Percentiles rank a stretch among this genome's conserved stretches.
Evolutionary conservation across 2,797 vertebrate genomes (phyloP).

Genomic region (Meda fulgida): DNA sequence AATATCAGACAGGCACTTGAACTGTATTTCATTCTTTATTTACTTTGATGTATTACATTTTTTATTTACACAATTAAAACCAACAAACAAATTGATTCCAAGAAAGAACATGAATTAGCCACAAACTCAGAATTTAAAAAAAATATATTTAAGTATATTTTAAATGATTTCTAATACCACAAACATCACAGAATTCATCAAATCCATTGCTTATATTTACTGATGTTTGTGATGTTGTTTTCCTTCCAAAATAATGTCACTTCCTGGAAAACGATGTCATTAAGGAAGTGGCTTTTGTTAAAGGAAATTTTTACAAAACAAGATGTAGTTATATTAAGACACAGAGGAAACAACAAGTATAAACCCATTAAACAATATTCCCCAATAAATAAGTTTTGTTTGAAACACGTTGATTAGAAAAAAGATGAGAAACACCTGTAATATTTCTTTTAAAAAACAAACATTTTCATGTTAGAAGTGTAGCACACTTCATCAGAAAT

Average conservation of each 20-base stretch:
- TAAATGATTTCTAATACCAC: background rate
- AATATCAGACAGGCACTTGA: background rate
- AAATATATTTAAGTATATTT: background rate
- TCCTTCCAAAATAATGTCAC: background rate
- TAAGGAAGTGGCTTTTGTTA: slow-evolving; percentile 29
- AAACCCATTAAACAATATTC: background rate
- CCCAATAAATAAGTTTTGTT: background rate
- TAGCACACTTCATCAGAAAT: background rate
- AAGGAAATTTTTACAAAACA: background rate
- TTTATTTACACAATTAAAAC: background rate
- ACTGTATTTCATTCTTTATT: background rate
- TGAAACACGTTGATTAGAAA: background rate
- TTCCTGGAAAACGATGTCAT: slow-evolving; percentile 16
- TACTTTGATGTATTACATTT: background rate
- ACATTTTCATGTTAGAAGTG: background rate
- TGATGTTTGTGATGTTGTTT: background rate
- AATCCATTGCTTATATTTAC: background rate
- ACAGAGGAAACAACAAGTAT: background rate
- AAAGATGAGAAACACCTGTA: background rate
- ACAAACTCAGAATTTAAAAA: background rate
- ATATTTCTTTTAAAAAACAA: background rate
- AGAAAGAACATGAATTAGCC: background rate
- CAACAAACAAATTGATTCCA: background rate
- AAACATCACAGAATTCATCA: background rate
- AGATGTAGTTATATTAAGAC: background rate